These are phyloP conservation scores for Dendrocopos noguchii DNA, from an alignment of 2,113 vertebrate species.

Conservation along the genomic window DNA sequence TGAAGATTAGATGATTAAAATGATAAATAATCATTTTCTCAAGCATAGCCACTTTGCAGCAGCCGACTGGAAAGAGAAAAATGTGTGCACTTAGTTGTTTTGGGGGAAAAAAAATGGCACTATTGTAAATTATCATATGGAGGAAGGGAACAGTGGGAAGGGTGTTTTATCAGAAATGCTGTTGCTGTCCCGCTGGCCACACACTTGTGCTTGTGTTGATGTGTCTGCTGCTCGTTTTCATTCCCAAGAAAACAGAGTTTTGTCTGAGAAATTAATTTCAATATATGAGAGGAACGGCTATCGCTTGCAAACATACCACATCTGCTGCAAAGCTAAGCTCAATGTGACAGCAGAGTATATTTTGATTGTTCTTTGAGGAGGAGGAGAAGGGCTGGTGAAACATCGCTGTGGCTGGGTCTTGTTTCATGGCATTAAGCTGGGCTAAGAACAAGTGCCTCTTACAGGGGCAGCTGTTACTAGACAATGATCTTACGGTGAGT, in stretches of 20 bases:
- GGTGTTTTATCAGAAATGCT: background rate
- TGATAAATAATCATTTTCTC: slow-evolving; percentile 72
- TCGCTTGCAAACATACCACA: background rate
- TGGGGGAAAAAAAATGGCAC: slow-evolving; percentile 20
- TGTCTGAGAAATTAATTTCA: slow-evolving; percentile 46
- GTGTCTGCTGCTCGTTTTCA: background rate
- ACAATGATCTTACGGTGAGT: background rate
- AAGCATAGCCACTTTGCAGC: slow-evolving; percentile 49
- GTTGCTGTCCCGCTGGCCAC: background rate
- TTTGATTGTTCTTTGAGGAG: background rate
- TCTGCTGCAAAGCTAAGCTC: background rate
- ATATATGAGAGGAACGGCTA: background rate
- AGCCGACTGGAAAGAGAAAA: slow-evolving; percentile 54
- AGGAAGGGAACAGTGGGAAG: background rate
- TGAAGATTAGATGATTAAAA: slow-evolving; percentile 78
- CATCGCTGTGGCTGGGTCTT: background rate
- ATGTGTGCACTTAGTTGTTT: background rate
- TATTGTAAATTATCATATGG: background rate
- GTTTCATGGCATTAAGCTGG: background rate
- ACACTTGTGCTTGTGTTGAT: background rate
- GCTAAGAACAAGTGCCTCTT: background rate
- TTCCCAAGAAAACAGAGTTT: slow-evolving; percentile 4
- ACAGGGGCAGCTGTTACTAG: slow-evolving; percentile 1
- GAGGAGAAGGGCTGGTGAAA: background rate
- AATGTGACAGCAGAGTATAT: background rate